Base-by-base conservation (phyloP, 2,888 invertebrate genomes). In the Blastobasis adustella region DNA sequence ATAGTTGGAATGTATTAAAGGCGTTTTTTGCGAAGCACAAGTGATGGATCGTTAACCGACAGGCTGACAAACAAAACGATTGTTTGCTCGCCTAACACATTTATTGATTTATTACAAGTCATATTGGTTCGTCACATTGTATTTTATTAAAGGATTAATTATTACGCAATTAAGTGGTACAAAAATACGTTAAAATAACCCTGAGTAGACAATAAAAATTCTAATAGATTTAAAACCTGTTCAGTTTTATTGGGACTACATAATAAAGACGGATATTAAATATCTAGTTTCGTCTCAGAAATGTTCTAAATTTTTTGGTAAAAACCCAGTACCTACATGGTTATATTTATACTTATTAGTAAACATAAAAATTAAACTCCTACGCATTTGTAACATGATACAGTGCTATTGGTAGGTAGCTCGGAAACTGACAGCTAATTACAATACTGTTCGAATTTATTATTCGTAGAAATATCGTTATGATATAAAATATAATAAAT, bases 61-160 rank as follows among this genome's bases (percentile, higher is more conserved):
- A 74, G 59, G 67, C 78, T 75, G 77, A 76, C 79, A 82, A 79
- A 83, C 78, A 78, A 73, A 74, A 66, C 63, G 61, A 77, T 81
- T 81, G 77, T 79, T 76, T 76, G 70, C 69, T 74, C 74, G 71
- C 76, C 72, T 71, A 69, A 66, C 40, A 65, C 60, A 58, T 58
- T 65, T 58, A 40, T 66, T 82, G 81, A 82, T 85, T 84, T 79
- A 82, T 82, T 69, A 67, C 44, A 6, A 23, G 23, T 23, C 23
- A 23, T 23, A 23, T 23, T 23, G 23, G 23, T 3, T 23, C 23
- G 23, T 23, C 23, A n/a, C 9, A n/a, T 46, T n/a, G 37, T 49
- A 49, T 44, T 44, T 63, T 10, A 8, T 6, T 47, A 45, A 23
- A 23, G 23, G 45, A 8, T 45, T 45, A 23, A n/a, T 45, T 7